Percentiles rank a stretch among this genome's conserved stretches.
Conservation (phyloP, 2,113 vertebrate genomes). For the Empidonax traillii region DNA sequence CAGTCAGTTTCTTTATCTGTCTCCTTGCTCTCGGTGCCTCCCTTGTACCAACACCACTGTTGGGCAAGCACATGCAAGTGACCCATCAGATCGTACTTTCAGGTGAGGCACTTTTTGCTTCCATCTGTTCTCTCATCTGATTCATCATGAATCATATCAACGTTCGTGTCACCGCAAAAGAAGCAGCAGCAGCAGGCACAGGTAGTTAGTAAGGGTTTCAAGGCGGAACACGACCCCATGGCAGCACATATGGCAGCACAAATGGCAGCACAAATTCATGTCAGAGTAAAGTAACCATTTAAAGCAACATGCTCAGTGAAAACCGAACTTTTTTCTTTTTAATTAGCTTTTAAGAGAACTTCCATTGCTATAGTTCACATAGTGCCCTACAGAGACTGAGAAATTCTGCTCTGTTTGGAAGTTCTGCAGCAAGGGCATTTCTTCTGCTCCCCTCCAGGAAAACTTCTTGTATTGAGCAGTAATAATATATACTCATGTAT, state of each 20-base stretch:
- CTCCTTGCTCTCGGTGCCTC: background rate
- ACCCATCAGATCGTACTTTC: background rate
- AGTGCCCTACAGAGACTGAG: background rate
- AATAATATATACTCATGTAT: background rate
- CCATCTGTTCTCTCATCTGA: background rate
- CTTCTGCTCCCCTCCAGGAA: background rate
- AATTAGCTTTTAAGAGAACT: background rate
- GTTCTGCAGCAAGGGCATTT: background rate
- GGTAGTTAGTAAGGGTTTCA: background rate
- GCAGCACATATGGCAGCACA: background rate
- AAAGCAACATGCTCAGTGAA: background rate
- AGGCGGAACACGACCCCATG: background rate
- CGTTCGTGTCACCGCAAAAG: background rate
- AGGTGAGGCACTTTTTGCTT: conserved; percentile 1
- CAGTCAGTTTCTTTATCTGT: background rate
- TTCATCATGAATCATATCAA: background rate
- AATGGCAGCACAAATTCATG: background rate
- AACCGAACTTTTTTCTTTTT: background rate
- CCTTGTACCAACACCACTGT: background rate
- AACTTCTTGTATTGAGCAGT: background rate
- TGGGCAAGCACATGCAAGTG: background rate
- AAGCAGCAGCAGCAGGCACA: background rate
- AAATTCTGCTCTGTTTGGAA: background rate
- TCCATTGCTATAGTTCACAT: background rate
- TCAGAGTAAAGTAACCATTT: background rate